phyloP scores from a whole-genome alignment of 1,140 invertebrate genomes.

The Zeugodacus cucurbitae region DNA sequence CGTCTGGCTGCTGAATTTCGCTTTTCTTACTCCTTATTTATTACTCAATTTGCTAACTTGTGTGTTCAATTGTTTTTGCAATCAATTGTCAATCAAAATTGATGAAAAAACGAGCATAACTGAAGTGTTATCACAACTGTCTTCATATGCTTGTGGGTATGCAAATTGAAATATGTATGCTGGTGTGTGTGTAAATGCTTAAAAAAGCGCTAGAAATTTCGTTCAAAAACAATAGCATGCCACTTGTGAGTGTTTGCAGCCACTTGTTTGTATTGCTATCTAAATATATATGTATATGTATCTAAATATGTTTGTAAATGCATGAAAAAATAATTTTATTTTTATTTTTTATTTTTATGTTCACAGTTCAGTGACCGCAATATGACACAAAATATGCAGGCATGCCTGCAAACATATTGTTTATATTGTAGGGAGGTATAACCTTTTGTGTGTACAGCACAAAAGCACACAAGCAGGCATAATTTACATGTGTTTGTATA shows the following conservation, averaged over 20 bases:
- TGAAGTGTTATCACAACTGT: not conserved
- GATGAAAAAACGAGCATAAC: not conserved
- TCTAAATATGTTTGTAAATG: not conserved
- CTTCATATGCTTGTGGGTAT: not conserved
- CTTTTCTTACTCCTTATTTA: not conserved
- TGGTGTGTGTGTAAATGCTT: too few relatives aligned
- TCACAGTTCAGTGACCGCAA: not conserved
- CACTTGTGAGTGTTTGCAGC: not conserved
- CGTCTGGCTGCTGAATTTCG: not conserved
- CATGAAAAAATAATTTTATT: not conserved
- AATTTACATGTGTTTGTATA: not conserved
- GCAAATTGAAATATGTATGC: not conserved
- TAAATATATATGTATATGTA: not conserved
- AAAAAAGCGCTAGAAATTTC: not conserved
- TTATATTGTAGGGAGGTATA: not conserved
- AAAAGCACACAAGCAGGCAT: not conserved
- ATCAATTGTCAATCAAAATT: not conserved
- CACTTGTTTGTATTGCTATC: too few relatives aligned
- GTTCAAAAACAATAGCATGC: not conserved
- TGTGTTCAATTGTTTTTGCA: not conserved
- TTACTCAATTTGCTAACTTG: not conserved
- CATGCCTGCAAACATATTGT: not conserved
- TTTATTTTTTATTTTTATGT: not conserved
- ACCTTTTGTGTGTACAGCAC: not conserved
- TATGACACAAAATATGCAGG: not conserved